A percentile compares a stretch with the other conserved stretches of the same genome.
These are phyloP conservation scores for Sphaerophoria taeniata DNA, from an alignment of 2,888 invertebrate genomes.

Conservation along the genomic window DNA sequence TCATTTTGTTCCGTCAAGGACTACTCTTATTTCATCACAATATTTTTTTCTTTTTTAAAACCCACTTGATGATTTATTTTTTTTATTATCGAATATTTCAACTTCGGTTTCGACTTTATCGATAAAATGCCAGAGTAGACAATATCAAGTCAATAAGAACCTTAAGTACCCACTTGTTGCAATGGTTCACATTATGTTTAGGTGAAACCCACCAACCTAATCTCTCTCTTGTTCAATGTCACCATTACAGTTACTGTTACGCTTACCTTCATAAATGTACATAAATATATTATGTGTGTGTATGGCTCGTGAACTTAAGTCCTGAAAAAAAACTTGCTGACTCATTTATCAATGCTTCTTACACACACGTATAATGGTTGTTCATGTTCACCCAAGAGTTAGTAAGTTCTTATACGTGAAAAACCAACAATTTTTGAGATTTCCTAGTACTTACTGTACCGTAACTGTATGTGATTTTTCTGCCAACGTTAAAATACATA, in stretches of 20 bases:
- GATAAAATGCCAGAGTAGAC: constrained; percentile 13
- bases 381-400: constrained; percentile 29
- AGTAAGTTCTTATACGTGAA: constrained; percentile 23
- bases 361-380: constrained; percentile 30
- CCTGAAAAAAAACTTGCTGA: constrained; percentile 31
- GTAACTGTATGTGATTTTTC: constrained; percentile 35
- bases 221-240: background rate
- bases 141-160: constrained; percentile 32
- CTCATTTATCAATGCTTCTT: constrained; percentile 50
- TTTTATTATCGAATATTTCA: background rate
- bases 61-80: background rate
- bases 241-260: background rate
- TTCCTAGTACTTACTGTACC: constrained; percentile 21
- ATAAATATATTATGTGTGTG: background rate
- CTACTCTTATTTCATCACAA: too few relatives aligned
- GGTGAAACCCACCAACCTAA: background rate
- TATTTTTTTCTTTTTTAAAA: too few relatives aligned
- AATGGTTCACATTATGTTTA: background rate
- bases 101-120: constrained; percentile 10
- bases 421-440: constrained; percentile 19
- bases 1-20: too few relatives aligned
- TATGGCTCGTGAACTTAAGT: constrained; percentile 38
- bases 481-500: background rate
- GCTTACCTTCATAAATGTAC: background rate
- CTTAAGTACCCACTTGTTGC: constrained; percentile 52